These are phyloP conservation scores for Chaetodon auriga DNA, from an alignment of 2,113 vertebrate genomes.

Conservation along the genomic window DNA sequence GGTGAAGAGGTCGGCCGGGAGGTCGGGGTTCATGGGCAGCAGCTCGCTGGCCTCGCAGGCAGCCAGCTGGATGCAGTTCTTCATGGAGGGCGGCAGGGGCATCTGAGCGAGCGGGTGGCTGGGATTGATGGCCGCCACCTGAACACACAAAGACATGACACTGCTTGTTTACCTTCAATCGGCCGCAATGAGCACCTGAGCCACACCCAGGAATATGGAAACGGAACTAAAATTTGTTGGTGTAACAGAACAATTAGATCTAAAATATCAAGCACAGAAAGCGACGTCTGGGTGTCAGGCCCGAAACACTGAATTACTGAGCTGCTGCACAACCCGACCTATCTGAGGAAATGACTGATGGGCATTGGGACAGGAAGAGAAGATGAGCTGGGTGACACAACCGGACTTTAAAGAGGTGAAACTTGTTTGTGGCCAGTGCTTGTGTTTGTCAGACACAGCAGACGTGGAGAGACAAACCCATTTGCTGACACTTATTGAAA, in stretches of 20 bases:
- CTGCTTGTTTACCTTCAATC: neutral
- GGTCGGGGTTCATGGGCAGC: conserved; percentile 97
- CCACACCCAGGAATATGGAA: neutral
- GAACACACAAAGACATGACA: conserved; percentile 5
- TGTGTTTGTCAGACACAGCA: conserved; percentile 5
- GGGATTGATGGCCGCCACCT: conserved; percentile 98
- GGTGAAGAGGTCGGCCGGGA: conserved; percentile 97
- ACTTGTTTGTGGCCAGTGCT: neutral
- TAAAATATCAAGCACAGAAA: neutral
- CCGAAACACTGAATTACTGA: conserved; percentile 19
- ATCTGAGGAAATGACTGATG: conserved; percentile 12
- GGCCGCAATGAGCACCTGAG: neutral
- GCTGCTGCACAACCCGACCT: conserved; percentile 1
- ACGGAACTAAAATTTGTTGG: neutral
- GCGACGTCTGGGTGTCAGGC: conserved; percentile 8
- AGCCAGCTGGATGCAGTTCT: conserved; percentile 99
- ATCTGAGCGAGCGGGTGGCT: conserved; percentile 97
- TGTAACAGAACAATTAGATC: neutral
- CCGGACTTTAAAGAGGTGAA: conserved; percentile 17
- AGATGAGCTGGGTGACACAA: neutral
- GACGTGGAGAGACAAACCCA: neutral
- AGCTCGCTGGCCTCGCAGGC: conserved; percentile 96
- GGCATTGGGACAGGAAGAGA: neutral
- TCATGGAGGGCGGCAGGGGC: conserved; percentile 98
- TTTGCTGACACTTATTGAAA: too few relatives aligned